Evolutionary conservation across 2,888 invertebrate genomes (phyloP).

Genomic region (Melanostoma mellinum): DNA sequence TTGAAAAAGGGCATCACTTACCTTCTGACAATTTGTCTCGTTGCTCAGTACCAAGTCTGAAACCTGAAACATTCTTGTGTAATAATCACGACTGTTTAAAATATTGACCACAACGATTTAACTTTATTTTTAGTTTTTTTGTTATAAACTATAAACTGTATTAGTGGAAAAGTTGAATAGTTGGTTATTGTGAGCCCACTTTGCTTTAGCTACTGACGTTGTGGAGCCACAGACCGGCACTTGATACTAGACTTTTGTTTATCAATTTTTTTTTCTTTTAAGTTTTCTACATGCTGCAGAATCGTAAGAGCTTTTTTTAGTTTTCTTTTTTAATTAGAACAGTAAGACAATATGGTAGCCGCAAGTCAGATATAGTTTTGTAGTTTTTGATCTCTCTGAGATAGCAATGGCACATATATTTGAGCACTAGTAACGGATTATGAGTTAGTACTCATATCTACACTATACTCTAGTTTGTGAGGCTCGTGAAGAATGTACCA

Average conservation of each 20-base stretch:
- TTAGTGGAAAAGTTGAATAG: neutral
- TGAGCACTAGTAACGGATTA: no score
- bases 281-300: no score
- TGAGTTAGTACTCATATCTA: no score
- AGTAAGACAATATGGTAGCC: constrained; percentile 21
- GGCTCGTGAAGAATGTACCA: no score
- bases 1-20: constrained; percentile 12
- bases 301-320: neutral
- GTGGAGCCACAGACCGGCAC: constrained; percentile 25
- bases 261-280: constrained; percentile 18
- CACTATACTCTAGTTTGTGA: no score
- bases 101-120: no score
- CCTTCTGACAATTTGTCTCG: constrained; percentile 37
- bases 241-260: constrained; percentile 41
- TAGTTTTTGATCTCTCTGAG: neutral
- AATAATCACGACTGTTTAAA: neutral
- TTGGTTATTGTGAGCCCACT: constrained; percentile 11
- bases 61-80: constrained; percentile 30
- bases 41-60: constrained; percentile 31
- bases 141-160: no score
- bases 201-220: constrained; percentile 13
- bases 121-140: no score
- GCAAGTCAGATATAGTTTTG: neutral
- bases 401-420: no score
- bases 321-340: constrained; percentile 11